A percentile compares a stretch with the other conserved stretches of the same genome.
Conservation (phyloP, 2,113 vertebrate species). For the Ailurus styani region DNA sequence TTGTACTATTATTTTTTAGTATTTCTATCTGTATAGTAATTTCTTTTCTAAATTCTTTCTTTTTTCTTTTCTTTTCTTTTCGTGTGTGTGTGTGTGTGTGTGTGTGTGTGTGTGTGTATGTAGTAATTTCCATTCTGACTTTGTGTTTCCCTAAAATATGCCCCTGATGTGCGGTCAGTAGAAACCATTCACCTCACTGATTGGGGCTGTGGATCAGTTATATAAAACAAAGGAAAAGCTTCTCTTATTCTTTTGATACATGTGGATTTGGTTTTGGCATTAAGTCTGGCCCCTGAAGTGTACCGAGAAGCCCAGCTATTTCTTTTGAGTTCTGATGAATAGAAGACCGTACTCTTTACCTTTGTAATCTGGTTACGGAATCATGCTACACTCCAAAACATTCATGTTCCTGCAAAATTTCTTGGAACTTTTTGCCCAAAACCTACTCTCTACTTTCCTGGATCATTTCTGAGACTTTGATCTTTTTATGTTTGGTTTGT, state of each 20-base stretch:
- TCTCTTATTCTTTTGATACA: constrained; percentile 19
- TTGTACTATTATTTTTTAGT: neutral
- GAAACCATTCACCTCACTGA: neutral
- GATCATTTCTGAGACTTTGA: neutral
- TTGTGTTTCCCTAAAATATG: neutral
- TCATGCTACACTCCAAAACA: neutral
- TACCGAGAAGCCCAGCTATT: constrained; percentile 5
- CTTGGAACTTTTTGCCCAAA: neutral
- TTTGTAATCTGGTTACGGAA: constrained; percentile 30
- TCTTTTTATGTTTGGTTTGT: constrained; percentile 50
- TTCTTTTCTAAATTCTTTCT: no score
- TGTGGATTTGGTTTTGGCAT: neutral
- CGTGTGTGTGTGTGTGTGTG: no score
- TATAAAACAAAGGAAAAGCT: neutral
- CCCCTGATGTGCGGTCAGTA: neutral
- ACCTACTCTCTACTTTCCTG: constrained; percentile 17
- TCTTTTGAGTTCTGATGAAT: constrained; percentile 8
- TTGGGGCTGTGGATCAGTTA: neutral
- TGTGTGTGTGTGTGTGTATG: no score
- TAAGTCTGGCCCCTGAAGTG: neutral
- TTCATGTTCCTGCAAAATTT: neutral
- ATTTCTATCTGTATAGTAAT: neutral
- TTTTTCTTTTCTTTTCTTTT: no score
- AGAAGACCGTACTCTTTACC: constrained; percentile 50
- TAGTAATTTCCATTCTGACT: neutral